Percentiles rank a stretch among this genome's conserved stretches.
These are phyloP conservation scores for Metallyticus violacea DNA, from an alignment of 2,888 invertebrate genomes.

Conservation along the genomic window DNA sequence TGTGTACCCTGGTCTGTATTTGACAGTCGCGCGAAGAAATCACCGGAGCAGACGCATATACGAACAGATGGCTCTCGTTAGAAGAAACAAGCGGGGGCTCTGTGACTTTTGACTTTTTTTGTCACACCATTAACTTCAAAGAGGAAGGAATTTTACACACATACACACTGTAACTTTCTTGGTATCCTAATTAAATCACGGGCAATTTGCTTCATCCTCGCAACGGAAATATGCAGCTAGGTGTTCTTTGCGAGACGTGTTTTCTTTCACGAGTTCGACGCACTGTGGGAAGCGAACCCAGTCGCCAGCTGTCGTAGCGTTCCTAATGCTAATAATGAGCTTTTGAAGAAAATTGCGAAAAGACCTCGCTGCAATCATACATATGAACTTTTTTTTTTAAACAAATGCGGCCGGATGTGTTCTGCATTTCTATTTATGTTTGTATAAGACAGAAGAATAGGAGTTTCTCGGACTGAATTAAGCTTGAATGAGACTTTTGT, in stretches of 20 bases:
- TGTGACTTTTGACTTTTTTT: background rate
- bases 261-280: background rate
- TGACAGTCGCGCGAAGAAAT: background rate
- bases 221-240: background rate
- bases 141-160: background rate
- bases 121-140: background rate
- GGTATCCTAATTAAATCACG: background rate
- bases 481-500: background rate
- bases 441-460: background rate
- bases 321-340: background rate
- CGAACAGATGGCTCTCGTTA: background rate
- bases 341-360: background rate
- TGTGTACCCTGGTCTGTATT: background rate
- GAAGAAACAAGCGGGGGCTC: background rate
- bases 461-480: background rate
- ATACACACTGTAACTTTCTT: background rate
- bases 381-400: too few relatives aligned
- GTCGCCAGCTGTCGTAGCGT: background rate
- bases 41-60: background rate
- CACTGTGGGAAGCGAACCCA: background rate
- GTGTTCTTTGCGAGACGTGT: background rate
- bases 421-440: background rate
- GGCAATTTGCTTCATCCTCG: background rate
- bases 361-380: background rate
- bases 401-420: background rate